Evolutionary conservation across 2,888 invertebrate genomes (phyloP).

Genomic region (Balanococcus diminutus): DNA sequence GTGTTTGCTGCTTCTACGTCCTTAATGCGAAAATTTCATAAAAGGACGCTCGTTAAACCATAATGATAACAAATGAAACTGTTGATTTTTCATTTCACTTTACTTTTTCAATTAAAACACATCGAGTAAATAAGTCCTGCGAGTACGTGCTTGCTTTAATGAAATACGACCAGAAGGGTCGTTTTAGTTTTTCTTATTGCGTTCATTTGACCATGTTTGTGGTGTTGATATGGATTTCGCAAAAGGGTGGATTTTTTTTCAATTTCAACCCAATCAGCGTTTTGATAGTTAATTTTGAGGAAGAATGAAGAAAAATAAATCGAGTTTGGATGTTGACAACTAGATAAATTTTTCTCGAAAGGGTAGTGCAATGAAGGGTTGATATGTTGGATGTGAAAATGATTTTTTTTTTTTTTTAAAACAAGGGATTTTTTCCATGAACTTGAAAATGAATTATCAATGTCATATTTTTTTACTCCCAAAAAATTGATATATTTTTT

Average conservation of each 20-base stretch:
- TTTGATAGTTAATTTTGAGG: neutral
- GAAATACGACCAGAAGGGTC: neutral
- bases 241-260: neutral
- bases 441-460: no score
- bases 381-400: no score
- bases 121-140: neutral
- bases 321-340: no score
- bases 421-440: no score
- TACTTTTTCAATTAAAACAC: slow-evolving; percentile 22
- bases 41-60: slow-evolving; percentile 1
- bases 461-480: no score
- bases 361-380: no score
- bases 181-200: neutral
- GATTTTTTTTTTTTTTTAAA: no score
- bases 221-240: neutral
- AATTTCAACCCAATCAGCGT: neutral
- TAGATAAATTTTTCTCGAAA: no score
- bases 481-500: no score
- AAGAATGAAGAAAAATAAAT: no score
- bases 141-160: neutral
- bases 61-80: slow-evolving; percentile 27
- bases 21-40: slow-evolving; percentile 14
- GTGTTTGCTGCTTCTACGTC: neutral
- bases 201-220: neutral
- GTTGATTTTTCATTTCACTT: slow-evolving; percentile 22